Evolutionary conservation across 2,113 vertebrate genomes (phyloP), one percentile per base, ranked within the genome.

Genomic region (Herpailurus yagouaroundi): DNA sequence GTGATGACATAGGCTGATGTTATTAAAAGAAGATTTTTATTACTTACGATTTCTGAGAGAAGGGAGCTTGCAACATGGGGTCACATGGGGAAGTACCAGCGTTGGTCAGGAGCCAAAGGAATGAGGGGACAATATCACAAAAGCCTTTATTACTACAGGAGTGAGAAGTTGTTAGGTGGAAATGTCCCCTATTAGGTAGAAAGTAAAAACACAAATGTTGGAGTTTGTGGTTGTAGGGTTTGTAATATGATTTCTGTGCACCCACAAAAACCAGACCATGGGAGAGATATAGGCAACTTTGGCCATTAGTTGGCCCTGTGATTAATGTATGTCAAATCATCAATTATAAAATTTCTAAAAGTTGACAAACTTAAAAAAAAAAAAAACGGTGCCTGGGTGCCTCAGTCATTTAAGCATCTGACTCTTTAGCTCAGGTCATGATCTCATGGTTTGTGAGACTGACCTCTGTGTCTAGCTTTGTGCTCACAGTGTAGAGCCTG

Each of bases 311-410:
- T 92, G 73, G 18, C 16, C 1, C 2, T 93, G 7, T 82, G 81
- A 76, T 85, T 86, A 74, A 76, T 81, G 18, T 38, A 52, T 89
- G 29, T 31, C 60, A 86, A 77, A 83, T 95, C 25, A 57, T 95
- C 48, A 66, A 27, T 95, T 95, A 93, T n/a, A n/a, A 85, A 48
- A 74, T 93, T 69, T 73, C 12, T 84, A 48, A 48, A 84, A 77
- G 36, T 60, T 60, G 57, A 60, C 21, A 60, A 60, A 60, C 57
- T 60, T 25, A 25, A 23, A 60, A 23, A 60, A 60, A 60, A 60
- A 60, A 19, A 23, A 60, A 21, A 60, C 7, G 57, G 57, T 23
- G 57, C 21, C 57, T 60, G 57, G 21, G 21, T 60, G 21, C 8
- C 57, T 60, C 21, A 60, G 57, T 60, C 57, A 60, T 21, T 60